A percentile compares a stretch with the other conserved stretches of the same genome.
These are phyloP conservation scores for Psittacula cyanocephala DNA, from an alignment of 2,113 vertebrate genomes.

Conservation along the genomic window DNA sequence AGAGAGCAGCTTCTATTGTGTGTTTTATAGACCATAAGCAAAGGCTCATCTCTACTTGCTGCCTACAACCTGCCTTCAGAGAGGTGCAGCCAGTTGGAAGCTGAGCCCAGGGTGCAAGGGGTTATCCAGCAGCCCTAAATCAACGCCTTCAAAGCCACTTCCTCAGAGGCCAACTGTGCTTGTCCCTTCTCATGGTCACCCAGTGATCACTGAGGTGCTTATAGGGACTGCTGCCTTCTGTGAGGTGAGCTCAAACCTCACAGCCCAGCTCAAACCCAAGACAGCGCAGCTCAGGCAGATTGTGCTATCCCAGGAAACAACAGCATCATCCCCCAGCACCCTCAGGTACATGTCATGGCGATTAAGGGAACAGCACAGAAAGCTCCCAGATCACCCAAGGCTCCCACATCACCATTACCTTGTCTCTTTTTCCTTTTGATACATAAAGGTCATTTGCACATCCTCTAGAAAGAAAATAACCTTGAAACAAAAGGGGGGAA, in stretches of 20 bases:
- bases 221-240: background rate
- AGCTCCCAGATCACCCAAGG: background rate
- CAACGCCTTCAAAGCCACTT: background rate
- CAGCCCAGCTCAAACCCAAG: background rate
- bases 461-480: background rate
- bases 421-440: background rate
- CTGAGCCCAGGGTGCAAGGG: accelerated
- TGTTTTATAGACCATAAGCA: background rate
- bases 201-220: background rate
- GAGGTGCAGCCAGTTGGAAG: accelerated
- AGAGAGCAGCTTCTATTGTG: background rate
- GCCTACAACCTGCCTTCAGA: background rate
- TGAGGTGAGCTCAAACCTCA: background rate
- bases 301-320: background rate
- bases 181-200: background rate
- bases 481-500: background rate
- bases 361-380: background rate
- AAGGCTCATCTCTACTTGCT: background rate
- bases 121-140: background rate
- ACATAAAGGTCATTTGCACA: background rate
- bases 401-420: background rate
- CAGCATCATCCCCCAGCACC: accelerated
- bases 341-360: background rate
- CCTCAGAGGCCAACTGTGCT: background rate
- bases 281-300: background rate